phyloP scores from a whole-genome alignment of 2,113 vertebrate species.

The Coptodon rendalli region DNA sequence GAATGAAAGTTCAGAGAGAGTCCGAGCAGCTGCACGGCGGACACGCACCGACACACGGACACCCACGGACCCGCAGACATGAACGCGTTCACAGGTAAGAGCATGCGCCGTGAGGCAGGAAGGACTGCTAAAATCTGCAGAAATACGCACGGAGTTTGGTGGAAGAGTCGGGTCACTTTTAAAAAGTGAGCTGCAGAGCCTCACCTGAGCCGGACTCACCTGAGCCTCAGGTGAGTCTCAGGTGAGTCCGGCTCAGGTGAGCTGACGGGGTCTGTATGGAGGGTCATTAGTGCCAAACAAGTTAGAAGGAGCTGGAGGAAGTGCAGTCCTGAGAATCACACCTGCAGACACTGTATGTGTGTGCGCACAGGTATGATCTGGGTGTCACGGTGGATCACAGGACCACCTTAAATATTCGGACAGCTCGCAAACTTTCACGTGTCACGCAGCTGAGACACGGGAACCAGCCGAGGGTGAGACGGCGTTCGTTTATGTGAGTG shows the following conservation, averaged over 20 bases:
- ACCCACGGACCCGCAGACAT: slow-evolving; percentile 24
- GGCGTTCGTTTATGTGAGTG: not conserved
- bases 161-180: not conserved
- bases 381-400: not conserved
- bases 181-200: not conserved
- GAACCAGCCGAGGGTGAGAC: fast-evolving
- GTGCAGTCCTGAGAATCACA: not conserved
- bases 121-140: not conserved
- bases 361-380: not conserved
- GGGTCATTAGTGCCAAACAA: not conserved
- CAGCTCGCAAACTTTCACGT: not conserved
- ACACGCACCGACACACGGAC: not conserved
- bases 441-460: not conserved
- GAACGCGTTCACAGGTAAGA: slow-evolving; percentile 19
- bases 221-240: fast-evolving
- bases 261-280: not conserved
- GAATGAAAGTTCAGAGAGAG: slow-evolving; percentile 24
- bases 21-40: not conserved
- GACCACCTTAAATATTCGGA: not conserved
- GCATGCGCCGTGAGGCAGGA: not conserved
- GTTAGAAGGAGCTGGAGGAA: not conserved
- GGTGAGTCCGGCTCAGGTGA: not conserved
- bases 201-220: not conserved
- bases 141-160: not conserved
- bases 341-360: not conserved